These are phyloP conservation scores for Isurus oxyrinchus DNA, from an alignment of 2,113 vertebrate genomes.

Conservation along the genomic window DNA sequence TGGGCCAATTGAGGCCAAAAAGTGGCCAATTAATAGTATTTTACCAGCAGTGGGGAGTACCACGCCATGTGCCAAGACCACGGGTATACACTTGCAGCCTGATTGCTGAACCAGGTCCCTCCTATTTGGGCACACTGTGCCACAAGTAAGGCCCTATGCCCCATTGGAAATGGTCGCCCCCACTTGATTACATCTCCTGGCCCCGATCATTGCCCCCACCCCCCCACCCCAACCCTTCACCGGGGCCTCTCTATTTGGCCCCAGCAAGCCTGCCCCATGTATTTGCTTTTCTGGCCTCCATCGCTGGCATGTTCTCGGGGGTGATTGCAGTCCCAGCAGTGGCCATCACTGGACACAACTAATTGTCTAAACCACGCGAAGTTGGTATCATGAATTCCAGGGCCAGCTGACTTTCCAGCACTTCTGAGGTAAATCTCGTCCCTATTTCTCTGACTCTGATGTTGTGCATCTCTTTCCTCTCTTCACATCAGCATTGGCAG, in stretches of 20 bases:
- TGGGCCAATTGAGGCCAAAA: too few species aligned
- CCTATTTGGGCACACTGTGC: too few species aligned
- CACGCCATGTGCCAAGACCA: too few species aligned
- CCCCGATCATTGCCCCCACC: not conserved
- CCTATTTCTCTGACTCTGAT: not conserved
- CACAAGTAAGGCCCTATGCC: too few species aligned
- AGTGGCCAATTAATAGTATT: too few species aligned
- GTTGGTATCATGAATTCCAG: not conserved
- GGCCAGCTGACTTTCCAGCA: not conserved
- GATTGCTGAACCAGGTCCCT: too few species aligned
- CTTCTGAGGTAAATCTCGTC: not conserved
- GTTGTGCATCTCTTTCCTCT: not conserved
- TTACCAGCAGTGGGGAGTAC: too few species aligned
- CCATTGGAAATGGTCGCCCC: not conserved
- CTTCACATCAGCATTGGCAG: not conserved
- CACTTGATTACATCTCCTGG: too few species aligned
- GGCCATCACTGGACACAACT: not conserved
- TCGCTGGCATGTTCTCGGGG: not conserved
- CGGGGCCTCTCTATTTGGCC: not conserved
- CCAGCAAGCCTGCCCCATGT: not conserved
- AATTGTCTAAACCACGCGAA: not conserved
- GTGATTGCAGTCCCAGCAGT: not conserved
- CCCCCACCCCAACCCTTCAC: not conserved
- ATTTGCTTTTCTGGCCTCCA: not conserved
- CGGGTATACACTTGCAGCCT: too few species aligned